phyloP scores from a whole-genome alignment of 2,113 vertebrate species.

The Todiramphus saurophagus region DNA sequence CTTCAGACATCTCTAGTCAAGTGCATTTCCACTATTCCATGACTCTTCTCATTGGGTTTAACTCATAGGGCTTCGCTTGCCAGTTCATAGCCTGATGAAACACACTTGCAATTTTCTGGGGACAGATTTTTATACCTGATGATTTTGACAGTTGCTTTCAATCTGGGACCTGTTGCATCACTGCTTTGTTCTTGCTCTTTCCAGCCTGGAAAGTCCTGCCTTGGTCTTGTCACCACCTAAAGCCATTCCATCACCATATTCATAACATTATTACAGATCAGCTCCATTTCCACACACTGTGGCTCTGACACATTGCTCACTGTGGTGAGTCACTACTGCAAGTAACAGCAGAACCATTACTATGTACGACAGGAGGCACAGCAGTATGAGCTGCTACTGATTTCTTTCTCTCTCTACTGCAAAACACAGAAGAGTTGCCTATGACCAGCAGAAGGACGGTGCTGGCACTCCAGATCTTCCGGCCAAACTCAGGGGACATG shows the following conservation, averaged over 20 bases:
- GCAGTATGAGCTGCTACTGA: background rate
- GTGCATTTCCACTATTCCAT: background rate
- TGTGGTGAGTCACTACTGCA: background rate
- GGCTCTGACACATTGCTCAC: background rate
- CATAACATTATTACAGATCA: accelerated
- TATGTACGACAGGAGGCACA: background rate
- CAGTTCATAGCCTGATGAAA: background rate
- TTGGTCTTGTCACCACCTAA: background rate
- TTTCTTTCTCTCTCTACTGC: background rate
- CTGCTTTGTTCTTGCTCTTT: background rate
- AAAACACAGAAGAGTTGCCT: background rate
- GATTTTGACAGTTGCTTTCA: background rate
- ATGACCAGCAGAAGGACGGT: background rate
- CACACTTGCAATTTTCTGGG: background rate
- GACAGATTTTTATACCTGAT: background rate
- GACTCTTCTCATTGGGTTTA: background rate
- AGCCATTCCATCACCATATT: background rate
- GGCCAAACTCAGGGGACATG: background rate
- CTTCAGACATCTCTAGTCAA: background rate
- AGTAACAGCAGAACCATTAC: background rate
- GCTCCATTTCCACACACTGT: background rate
- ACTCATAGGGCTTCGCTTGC: background rate
- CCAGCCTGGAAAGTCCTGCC: background rate
- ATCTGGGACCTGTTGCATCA: background rate
- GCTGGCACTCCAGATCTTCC: background rate